Percentiles rank a stretch among this genome's conserved stretches.
Evolutionary conservation across 2,113 vertebrate genomes (phyloP).

Genomic region (Grantiella picta): DNA sequence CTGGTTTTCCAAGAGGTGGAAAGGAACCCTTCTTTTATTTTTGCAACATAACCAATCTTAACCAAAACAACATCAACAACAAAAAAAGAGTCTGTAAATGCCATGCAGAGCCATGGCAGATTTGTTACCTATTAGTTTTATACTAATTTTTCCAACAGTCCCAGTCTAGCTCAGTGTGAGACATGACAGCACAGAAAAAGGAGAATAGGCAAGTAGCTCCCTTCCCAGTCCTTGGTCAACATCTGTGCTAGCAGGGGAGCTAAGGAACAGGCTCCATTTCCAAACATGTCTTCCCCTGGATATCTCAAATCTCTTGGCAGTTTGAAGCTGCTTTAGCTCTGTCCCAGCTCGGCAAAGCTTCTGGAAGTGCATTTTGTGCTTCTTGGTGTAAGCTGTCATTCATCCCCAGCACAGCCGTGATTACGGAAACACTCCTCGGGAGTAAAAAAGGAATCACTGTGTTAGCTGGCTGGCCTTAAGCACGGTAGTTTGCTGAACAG

Average conservation of each 20-base stretch:
- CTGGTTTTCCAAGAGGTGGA: constrained; percentile 47
- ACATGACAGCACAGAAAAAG: neutral
- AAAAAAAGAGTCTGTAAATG: neutral
- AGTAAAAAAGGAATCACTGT: constrained; percentile 60
- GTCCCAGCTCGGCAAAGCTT: constrained; percentile 53
- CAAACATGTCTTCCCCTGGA: constrained; percentile 37
- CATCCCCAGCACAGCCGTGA: constrained; percentile 42
- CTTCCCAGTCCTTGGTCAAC: constrained; percentile 46
- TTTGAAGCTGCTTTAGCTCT: constrained; percentile 53
- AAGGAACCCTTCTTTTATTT: constrained; percentile 2
- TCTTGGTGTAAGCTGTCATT: constrained; percentile 65
- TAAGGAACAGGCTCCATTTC: constrained; percentile 43
- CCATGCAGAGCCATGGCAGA: constrained; percentile 4
- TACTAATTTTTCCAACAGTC: neutral
- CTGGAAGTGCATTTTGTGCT: constrained; percentile 67
- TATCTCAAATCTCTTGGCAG: constrained; percentile 53
- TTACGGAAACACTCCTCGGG: constrained; percentile 58
- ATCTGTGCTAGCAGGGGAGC: constrained; percentile 24
- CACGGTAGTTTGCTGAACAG: constrained; percentile 58
- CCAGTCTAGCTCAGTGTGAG: neutral
- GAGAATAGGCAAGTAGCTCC: neutral
- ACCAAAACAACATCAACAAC: neutral
- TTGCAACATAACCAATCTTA: constrained; percentile 22
- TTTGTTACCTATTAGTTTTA: neutral
- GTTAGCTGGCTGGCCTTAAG: constrained; percentile 63